Base-by-base conservation (phyloP, 1,140 invertebrate species). In the Ceratina calcarata region DNA sequence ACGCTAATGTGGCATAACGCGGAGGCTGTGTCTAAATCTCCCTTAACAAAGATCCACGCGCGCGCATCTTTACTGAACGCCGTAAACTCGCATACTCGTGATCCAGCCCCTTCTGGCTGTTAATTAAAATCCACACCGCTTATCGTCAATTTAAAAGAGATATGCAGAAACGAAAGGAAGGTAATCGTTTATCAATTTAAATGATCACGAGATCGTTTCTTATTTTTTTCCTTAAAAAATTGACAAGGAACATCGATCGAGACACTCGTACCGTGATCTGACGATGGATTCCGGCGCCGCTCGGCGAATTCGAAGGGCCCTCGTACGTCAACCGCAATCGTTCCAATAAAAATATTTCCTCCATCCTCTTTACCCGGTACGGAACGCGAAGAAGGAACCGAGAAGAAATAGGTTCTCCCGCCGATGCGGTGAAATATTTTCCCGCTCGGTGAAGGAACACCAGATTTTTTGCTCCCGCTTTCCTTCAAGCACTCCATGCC, bases 1-100 rank as follows among this genome's bases (percentile, higher is more conserved):
- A 73, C 86, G 87, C 88, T 89, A 89, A 91, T 90, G 86, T 88
- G 87, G 88, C 87, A 91, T 90, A 91, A 91, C 90, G 87, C 83
- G 82, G 86, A 87, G 86, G 85, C 89, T 89, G 89, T 89, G 88
- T 90, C 89, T 88, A 90, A 90, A 88, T 87, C 86, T 82, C 88
- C 88, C 86, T 85, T 37, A 73, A 53, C 22, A 27, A 37, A 61
- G 64, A 51, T 64, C 60, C 27, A 18, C 32, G 37, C 53, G 66
- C 45, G 45, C 66, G 45, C 45, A 18, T 15, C 45, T 67, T 24
- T n/a, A 15, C 22, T 27, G 20, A 73, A 27, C 32, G 8, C 27
- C 37, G 37, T n/a, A 16, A 53, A 20, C 24, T 32, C 16, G 58
- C 18, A 13, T 51, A 3, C 60, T 3, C 18, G 60, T 62, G 57